phyloP scores from a whole-genome alignment of 2,113 vertebrate genomes.

The Mustela lutreola region DNA sequence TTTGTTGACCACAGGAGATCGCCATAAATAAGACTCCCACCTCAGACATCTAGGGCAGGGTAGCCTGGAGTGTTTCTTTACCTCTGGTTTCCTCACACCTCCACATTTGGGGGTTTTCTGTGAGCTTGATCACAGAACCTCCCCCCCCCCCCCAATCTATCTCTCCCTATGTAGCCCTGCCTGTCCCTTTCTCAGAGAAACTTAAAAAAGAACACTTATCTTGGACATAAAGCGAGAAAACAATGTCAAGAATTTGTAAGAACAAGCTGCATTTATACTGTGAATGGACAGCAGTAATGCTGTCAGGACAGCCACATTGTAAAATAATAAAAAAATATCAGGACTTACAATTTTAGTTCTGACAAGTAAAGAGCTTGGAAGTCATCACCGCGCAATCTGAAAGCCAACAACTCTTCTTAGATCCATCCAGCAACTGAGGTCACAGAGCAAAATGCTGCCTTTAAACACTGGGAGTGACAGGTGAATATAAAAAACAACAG shows the following conservation, averaged over 20 bases:
- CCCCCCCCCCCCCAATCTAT: too few relatives aligned
- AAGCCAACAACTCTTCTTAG: neutral
- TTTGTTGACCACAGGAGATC: neutral
- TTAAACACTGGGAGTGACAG: neutral
- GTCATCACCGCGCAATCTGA: neutral
- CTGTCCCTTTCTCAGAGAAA: neutral
- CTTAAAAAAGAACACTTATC: neutral
- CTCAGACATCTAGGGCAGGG: neutral
- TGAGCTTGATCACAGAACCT: neutral
- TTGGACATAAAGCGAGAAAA: neutral
- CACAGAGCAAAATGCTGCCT: neutral
- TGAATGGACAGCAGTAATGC: neutral
- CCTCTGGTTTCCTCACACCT: neutral
- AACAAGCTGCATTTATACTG: neutral
- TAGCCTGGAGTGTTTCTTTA: neutral
- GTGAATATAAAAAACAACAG: neutral
- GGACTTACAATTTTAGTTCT: neutral
- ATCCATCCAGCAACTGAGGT: neutral
- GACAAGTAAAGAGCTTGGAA: neutral
- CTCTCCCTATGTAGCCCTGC: neutral
- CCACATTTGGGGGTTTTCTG: neutral
- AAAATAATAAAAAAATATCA: neutral
- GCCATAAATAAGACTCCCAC: neutral
- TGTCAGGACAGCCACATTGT: neutral
- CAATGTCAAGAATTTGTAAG: neutral